Evolutionary conservation across 2,888 invertebrate species (phyloP), one percentile per base, ranked within the genome.

Genomic region (Oscheius sp.): DNA sequence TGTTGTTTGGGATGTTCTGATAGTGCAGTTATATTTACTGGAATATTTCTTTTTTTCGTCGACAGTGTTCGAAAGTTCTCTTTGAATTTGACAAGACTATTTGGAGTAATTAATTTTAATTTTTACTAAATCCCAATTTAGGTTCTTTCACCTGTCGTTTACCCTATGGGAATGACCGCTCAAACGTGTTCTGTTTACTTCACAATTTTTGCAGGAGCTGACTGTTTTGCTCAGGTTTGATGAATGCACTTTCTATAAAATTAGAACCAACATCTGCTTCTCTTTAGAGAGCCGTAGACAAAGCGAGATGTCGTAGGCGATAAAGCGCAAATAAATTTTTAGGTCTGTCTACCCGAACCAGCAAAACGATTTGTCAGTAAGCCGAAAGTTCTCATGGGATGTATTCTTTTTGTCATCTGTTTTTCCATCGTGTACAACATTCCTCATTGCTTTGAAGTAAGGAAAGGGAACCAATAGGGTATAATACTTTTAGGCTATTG

Each of bases 111-210:
- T n/a, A 64, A n/a, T 29, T 2, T 27, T 33, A 37, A n/a, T n/a
- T 33, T 33, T 27, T 2, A 48, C n/a, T 1, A 1, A 34, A 29
- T 33, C 6, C 23, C 6, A 42, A n/a, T 76, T 72, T 77, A 79
- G 53, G 52, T 68, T 31, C 64, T 82, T 17, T 81, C 83, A 3
- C 78, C 80, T 8, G 73, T 81, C 52, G 76, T 84, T 6, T 86
- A 82, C 64, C 85, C 86, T 17, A 79, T 83, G 74, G 82, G 82
- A n/a, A 82, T 83, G 81, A 79, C 80, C 31, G 86, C 86, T 45
- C 86, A 86, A 67, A 85, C 86, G 23, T 84, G 84, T 64, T 84
- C 84, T 2, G 85, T 86, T 4, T 86, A 86, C 61, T 86, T 85
- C 65, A 86, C 86, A n/a, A 74, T 86, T 20, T 81, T 82, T 33